phyloP scores from a whole-genome alignment of 2,113 vertebrate species.

The Tilapia sparmanii region DNA sequence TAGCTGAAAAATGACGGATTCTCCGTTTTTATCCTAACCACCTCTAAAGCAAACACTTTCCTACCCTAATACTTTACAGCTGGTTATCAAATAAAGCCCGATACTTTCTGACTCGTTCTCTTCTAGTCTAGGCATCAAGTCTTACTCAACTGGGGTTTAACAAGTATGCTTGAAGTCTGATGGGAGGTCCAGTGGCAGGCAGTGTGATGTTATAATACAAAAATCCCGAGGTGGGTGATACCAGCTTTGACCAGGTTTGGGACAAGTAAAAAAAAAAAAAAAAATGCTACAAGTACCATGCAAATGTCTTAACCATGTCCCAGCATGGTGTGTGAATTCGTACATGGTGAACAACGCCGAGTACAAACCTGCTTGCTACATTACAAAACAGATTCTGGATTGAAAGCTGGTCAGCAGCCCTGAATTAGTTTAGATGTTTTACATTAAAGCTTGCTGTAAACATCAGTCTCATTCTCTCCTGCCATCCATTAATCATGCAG shows the following conservation, averaged over 20 bases:
- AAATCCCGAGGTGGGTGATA: background rate
- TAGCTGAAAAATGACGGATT: background rate
- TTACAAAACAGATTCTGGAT: background rate
- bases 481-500: conserved; percentile 31
- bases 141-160: background rate
- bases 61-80: background rate
- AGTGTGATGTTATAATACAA: background rate
- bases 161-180: conserved; percentile 1
- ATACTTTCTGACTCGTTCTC: background rate
- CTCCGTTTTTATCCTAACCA: background rate
- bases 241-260: background rate
- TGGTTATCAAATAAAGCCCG: background rate
- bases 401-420: background rate
- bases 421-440: conserved; percentile 1
- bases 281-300: conserved; percentile 12
- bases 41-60: background rate
- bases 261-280: background rate
- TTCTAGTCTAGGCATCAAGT: background rate
- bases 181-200: background rate
- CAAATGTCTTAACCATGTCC: conserved; percentile 3
- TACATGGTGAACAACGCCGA: background rate
- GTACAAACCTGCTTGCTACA: background rate
- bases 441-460: conserved; percentile 9
- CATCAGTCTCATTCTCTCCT: background rate
- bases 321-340: conserved; percentile 20